Conservation (phyloP, 2,888 invertebrate species). For the Eledone cirrhosa region DNA sequence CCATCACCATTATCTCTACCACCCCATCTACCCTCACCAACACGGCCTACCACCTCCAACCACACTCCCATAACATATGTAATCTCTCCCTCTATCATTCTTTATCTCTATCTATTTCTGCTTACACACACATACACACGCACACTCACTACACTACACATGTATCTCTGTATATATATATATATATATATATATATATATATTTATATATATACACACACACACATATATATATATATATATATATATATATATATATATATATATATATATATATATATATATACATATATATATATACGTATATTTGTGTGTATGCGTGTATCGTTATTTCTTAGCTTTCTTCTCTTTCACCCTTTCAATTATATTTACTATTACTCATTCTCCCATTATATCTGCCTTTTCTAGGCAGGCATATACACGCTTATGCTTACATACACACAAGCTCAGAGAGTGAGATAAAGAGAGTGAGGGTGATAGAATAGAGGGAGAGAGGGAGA, state of each 20-base stretch:
- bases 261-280: slow-evolving; percentile 6
- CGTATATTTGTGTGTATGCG: background rate
- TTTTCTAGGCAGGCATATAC: background rate
- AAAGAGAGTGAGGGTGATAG: too few species aligned
- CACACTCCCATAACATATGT: too few species aligned
- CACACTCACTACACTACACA: background rate
- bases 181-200: background rate
- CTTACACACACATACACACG: background rate
- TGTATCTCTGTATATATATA: background rate
- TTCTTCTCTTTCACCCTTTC: background rate
- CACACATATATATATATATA: background rate
- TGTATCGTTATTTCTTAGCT: background rate
- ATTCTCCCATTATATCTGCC: background rate
- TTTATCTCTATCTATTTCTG: too few species aligned
- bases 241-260: background rate
- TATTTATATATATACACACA: background rate
- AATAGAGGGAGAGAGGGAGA: too few species aligned
- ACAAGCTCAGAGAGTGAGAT: too few species aligned
- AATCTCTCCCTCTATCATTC: too few species aligned
- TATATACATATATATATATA: background rate
- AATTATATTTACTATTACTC: background rate
- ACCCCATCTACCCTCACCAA: too few species aligned
- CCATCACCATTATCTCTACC: too few species aligned
- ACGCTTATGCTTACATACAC: background rate
- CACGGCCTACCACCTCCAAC: too few species aligned